These are phyloP conservation scores for Adelphocoris suturalis DNA, from an alignment of 2,888 invertebrate genomes.

Conservation along the genomic window DNA sequence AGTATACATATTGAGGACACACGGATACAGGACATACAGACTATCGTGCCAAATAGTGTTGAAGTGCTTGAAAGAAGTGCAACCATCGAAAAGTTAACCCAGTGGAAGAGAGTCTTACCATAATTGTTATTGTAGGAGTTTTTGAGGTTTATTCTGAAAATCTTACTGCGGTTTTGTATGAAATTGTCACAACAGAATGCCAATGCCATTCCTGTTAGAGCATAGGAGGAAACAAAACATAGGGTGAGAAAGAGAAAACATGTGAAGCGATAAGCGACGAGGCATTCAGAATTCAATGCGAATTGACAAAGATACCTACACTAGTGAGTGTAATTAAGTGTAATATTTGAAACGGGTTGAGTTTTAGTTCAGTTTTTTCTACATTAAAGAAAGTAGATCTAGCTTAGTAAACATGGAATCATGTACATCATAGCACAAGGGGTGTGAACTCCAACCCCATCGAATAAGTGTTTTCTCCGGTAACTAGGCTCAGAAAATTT, in stretches of 20 bases:
- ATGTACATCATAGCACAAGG: too few relatives aligned
- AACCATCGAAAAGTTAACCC: conserved; percentile 15
- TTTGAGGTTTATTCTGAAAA: conserved; percentile 57
- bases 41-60: conserved; percentile 59
- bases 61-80: conserved; percentile 59
- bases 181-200: conserved; percentile 74
- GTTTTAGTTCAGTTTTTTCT: too few relatives aligned
- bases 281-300: background rate
- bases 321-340: too few relatives aligned
- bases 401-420: too few relatives aligned
- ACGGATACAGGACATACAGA: background rate
- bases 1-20: background rate
- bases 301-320: too few relatives aligned
- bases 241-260: conserved; percentile 5
- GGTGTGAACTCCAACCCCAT: too few relatives aligned
- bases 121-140: conserved; percentile 66
- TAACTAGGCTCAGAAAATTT: too few relatives aligned
- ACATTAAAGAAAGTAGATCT: too few relatives aligned
- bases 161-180: conserved; percentile 69
- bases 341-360: too few relatives aligned
- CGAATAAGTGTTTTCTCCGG: too few relatives aligned
- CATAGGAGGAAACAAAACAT: conserved; percentile 49
- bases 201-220: conserved; percentile 68
- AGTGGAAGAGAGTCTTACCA: conserved; percentile 25
- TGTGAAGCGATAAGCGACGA: conserved; percentile 2